Evolutionary conservation across 2,888 invertebrate species (phyloP).

Genomic region (Athalia cordata): DNA sequence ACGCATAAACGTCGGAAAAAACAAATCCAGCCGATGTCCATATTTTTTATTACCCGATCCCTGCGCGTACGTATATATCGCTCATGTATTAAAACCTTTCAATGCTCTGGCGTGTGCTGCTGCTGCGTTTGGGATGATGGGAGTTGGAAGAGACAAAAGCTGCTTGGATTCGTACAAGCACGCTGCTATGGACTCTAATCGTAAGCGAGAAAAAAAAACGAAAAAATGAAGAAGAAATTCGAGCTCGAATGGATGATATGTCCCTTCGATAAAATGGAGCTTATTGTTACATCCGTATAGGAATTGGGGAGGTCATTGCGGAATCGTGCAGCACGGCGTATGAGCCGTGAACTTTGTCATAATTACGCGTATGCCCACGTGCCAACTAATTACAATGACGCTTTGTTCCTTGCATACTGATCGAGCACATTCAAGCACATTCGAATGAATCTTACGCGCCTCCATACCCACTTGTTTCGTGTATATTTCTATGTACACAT

Average conservation of each 20-base stretch:
- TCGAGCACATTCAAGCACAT: conserved; percentile 5
- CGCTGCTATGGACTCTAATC: too few species aligned
- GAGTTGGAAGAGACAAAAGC: not conserved
- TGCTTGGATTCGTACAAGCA: not conserved
- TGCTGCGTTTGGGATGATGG: not conserved
- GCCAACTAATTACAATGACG: conserved; percentile 20
- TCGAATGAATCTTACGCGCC: not conserved
- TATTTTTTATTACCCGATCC: conserved; percentile 10
- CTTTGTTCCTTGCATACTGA: conserved; percentile 18
- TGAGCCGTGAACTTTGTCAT: conserved; percentile 29
- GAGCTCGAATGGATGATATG: not conserved
- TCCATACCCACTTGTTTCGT: not conserved
- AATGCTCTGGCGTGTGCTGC: not conserved
- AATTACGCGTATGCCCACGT: conserved; percentile 14
- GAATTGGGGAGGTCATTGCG: not conserved
- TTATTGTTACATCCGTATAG: not conserved
- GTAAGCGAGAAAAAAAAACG: not conserved
- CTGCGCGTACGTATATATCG: not conserved
- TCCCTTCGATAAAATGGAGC: not conserved
- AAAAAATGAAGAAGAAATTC: not conserved
- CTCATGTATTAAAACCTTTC: too few species aligned
- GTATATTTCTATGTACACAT: too few species aligned
- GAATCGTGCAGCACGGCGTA: not conserved
- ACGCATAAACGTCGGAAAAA: conserved; percentile 18
- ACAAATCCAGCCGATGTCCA: not conserved